Percentiles rank a stretch among this genome's conserved stretches.
Evolutionary conservation across 2,888 invertebrate species (phyloP).

Genomic region (Diarsia brunnea): DNA sequence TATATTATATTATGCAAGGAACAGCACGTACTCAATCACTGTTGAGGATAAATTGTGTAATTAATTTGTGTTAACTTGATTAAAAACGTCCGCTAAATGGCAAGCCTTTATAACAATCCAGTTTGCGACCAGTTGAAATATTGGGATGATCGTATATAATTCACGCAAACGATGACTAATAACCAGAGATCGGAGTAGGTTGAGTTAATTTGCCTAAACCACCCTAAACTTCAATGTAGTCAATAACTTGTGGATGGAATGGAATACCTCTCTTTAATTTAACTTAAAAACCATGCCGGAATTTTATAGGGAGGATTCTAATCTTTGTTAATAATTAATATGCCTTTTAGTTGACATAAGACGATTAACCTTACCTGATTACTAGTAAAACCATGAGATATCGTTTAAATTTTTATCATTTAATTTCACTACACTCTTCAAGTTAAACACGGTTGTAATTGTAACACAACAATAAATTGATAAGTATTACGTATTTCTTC

Average conservation of each 20-base stretch:
- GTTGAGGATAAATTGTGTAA: conserved; percentile 39
- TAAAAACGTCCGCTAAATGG: background rate
- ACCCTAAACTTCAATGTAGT: background rate
- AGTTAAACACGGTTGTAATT: background rate
- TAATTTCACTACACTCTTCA: background rate
- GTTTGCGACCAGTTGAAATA: background rate
- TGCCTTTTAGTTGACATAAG: background rate
- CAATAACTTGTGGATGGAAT: background rate
- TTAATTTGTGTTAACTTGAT: conserved; percentile 34
- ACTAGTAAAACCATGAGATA: too few species aligned
- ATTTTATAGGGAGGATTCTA: background rate
- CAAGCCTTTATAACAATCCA: conserved; percentile 10
- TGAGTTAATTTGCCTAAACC: background rate
- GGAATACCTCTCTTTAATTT: background rate
- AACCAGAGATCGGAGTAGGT: background rate
- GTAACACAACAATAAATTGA: background rate
- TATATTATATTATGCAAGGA: conserved; percentile 32
- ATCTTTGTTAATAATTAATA: background rate
- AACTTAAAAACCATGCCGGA: background rate
- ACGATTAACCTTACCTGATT: too few species aligned
- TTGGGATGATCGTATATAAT: background rate
- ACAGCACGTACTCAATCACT: conserved; percentile 28
- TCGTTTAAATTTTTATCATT: background rate
- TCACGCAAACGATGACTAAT: background rate
- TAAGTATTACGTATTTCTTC: background rate